Conservation (phyloP, 2,113 vertebrate species). For the Miniopterus natalensis region DNA sequence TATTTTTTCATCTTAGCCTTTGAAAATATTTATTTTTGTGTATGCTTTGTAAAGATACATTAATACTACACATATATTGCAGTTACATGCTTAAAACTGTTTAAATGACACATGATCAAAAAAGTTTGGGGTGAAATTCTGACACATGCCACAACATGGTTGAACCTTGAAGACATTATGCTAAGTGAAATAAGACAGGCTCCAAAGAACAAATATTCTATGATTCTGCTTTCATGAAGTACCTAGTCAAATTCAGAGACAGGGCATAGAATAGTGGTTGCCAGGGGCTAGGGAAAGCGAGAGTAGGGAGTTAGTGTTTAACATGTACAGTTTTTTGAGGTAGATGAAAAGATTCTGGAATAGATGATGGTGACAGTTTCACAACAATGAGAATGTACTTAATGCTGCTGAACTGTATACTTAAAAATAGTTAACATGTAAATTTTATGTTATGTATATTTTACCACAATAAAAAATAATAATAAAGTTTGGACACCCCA, state of each 20-base stretch:
- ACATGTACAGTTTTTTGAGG: not conserved
- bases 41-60: not conserved
- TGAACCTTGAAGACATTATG: not conserved
- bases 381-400: not conserved
- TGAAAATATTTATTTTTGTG: slow-evolving; percentile 1
- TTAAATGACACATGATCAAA: not conserved
- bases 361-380: not conserved
- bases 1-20: not conserved
- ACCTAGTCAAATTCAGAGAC: not conserved
- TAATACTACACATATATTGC: not conserved
- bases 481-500: not conserved
- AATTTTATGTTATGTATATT: not conserved
- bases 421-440: not conserved
- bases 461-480: not conserved
- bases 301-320: not conserved
- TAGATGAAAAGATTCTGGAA: slow-evolving; percentile 10
- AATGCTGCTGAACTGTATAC: not conserved
- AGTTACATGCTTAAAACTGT: not conserved
- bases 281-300: not conserved
- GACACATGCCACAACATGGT: not conserved
- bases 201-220: not conserved
- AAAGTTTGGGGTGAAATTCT: slow-evolving; percentile 6
- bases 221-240: not conserved
- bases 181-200: not conserved
- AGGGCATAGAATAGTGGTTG: not conserved